Evolutionary conservation across 2,888 invertebrate genomes (phyloP), one percentile per base, ranked within the genome.

Genomic region (Stratiomys singularior): DNA sequence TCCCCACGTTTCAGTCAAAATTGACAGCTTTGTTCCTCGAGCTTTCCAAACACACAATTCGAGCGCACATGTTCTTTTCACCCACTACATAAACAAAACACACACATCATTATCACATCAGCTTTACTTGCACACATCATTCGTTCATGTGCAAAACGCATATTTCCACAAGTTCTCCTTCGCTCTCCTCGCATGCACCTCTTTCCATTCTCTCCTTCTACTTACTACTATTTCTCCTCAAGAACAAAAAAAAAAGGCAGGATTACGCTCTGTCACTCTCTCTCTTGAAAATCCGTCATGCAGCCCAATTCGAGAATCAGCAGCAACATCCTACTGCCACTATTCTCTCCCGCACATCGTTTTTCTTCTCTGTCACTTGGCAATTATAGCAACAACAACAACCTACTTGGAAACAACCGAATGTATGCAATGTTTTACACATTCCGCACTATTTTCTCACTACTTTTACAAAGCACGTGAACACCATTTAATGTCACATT

Each of bases 1-100:
- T 18, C 15, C 18, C 15, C 52, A 4, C 15, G 2, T 52, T 52
- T 52, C 37, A 37, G 4, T 52, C 52, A 13, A 9, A 52, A 52
- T 2, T 52, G 52, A 52, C 60, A 60, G 23, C 60, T 21, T 60
- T 60, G 25, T 60, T 21, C 21, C 5, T 25, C 15, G n/a, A 30
- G 37, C 66, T 46, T 69, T 46, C 5, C 27, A 23, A 13, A 44
- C 46, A 69, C 27, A 46, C 46, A 69, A 69, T 69, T 15, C 47
- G 25, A 46, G 69, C 67, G 67, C 69, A 69, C 69, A 69, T 69
- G 69, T 72, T 71, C 30, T 56, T 69, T 28, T 56, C 44, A 27
- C 21, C 58, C 72, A 28, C 72, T 30, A 72, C 30, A 72, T 15
- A 72, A 72, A 72, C 52, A 72, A 72, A 44, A 56, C 28, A 56